Evolutionary conservation across 1,140 invertebrate species (phyloP).

Genomic region (Drosophila lacteicornis): DNA sequence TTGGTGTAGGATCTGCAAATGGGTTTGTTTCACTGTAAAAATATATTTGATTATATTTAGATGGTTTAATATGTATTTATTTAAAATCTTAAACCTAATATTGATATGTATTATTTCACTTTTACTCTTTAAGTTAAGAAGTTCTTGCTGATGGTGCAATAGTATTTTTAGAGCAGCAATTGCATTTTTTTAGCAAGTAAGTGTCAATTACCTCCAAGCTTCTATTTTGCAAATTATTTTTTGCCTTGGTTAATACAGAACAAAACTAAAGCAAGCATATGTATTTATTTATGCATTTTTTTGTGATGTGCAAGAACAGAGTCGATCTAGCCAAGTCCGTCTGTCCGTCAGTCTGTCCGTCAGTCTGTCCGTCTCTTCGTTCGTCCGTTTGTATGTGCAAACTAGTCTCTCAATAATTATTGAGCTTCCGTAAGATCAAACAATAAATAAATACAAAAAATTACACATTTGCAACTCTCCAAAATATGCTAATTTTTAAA

Average conservation of each 20-base stretch:
- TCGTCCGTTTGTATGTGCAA: too few species aligned
- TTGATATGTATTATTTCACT: too few species aligned
- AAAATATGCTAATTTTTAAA: background rate
- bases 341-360: too few species aligned
- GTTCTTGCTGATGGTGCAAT: background rate
- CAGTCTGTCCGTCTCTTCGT: too few species aligned
- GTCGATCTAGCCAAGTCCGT: too few species aligned
- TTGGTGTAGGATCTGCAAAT: background rate
- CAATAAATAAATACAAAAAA: too few species aligned
- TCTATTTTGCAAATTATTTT: conserved; percentile 1
- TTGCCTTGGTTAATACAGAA: background rate
- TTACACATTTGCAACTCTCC: too few species aligned
- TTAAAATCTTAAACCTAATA: too few species aligned
- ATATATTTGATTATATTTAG: background rate
- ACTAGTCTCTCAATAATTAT: too few species aligned
- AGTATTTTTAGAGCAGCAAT: background rate
- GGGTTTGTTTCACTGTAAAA: background rate
- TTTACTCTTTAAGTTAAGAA: background rate
- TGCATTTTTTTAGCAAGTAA: conserved; percentile 11
- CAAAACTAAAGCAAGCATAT: background rate
- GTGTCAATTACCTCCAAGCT: conserved; percentile 6
- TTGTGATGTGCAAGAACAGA: too few species aligned
- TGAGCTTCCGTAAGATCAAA: too few species aligned
- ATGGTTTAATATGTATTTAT: too few species aligned
- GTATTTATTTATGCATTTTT: background rate